Base-by-base conservation (phyloP, 1,140 invertebrate species). In the Lineus longissimus region DNA sequence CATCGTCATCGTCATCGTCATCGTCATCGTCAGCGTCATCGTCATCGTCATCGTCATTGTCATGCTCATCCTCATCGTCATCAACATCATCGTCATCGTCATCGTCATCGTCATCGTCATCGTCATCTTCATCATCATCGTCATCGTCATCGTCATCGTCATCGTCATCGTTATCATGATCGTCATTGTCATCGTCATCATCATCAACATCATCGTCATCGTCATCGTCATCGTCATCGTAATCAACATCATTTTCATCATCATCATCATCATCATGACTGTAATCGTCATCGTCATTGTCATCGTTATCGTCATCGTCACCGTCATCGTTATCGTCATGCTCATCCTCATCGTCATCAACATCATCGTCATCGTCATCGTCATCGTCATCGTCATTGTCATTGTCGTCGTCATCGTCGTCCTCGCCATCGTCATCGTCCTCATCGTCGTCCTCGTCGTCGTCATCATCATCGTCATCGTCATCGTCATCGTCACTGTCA, bases 51-150 rank as follows among this genome's bases (percentile, higher is more conserved):
- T n/a, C n/a, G n/a, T n/a, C n/a, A n/a, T n/a, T n/a, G n/a, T n/a
- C n/a, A n/a, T n/a, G n/a, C n/a, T n/a, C n/a, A n/a, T n/a, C n/a
- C n/a, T n/a, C 59, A 27, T 61, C 59, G 27, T 1, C 59, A 27
- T 54, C 59, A 27, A 55, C 59, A 51, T 57, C 2, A 55, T 61
- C 59, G 30, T 54, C 59, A 61, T 61, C 1, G 55, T 61, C 59
- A 55, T 61, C 40, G 55, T 61, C 59, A 61, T 61, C 59, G 55
- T 55, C 59, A 61, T 55, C 59, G 55, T 55, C 59, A 55, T 2
- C 59, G 29, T 61, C 59, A 61, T 55, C 59, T 1, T 55, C 59
- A 61, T 55, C 59, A 61, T 61, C 59, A 55, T 61, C 59, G 55
- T 61, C 41, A 2, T 61, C 59, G 2, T 61, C 59, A 61, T 61